phyloP scores from a whole-genome alignment of 2,113 vertebrate species.

The Colaptes auratus region DNA sequence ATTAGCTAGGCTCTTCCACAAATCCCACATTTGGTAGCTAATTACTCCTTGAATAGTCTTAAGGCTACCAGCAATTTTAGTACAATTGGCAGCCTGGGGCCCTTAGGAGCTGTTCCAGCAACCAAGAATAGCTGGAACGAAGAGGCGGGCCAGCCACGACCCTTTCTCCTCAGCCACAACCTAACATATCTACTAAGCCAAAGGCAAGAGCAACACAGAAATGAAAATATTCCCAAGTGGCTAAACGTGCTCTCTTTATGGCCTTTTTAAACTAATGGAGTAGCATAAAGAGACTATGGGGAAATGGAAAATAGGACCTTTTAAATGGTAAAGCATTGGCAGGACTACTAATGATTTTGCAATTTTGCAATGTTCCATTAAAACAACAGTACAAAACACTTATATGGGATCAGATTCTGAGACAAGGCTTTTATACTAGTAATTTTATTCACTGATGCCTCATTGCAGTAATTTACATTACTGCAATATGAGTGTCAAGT shows the following conservation, averaged over 20 bases:
- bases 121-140: conserved; percentile 51
- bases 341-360: conserved; percentile 54
- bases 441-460: conserved; percentile 45
- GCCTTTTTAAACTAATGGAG: conserved; percentile 56
- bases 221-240: conserved; percentile 47
- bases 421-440: not conserved
- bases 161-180: conserved; percentile 57
- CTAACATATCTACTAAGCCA: conserved; percentile 13
- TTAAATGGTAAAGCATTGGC: conserved; percentile 35
- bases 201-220: conserved; percentile 49
- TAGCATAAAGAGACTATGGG: conserved; percentile 29
- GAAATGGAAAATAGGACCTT: conserved; percentile 53
- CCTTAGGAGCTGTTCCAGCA: conserved; percentile 63
- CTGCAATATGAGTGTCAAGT: not conserved
- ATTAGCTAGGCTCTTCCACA: conserved; percentile 53
- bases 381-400: conserved; percentile 22
- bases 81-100: conserved; percentile 47
- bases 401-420: conserved; percentile 28
- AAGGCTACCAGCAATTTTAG: conserved; percentile 53
- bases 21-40: conserved; percentile 57
- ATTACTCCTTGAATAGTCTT: conserved; percentile 61
- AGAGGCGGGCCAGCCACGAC: not conserved
- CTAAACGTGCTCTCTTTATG: conserved; percentile 32
- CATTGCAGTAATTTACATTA: conserved; percentile 7
- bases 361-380: conserved; percentile 42